These are phyloP conservation scores for Callimorpha dominula DNA, from an alignment of 2,888 invertebrate species.

Conservation along the genomic window DNA sequence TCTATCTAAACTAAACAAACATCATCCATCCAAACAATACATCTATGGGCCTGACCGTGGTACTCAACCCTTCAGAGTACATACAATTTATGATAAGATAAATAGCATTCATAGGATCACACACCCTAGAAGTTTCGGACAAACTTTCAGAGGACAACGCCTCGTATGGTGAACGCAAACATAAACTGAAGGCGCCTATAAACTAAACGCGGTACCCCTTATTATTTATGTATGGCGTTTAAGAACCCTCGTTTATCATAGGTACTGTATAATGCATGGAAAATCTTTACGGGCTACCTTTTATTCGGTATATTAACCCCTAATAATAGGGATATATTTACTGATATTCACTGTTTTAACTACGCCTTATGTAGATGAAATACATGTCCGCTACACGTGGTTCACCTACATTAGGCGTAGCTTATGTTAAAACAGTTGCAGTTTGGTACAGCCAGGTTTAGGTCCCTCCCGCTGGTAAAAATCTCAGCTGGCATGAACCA, in stretches of 20 bases:
- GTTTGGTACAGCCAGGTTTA: too few species aligned
- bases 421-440: too few species aligned
- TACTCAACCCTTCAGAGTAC: background rate
- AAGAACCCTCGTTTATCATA: slow-evolving; percentile 31
- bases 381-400: too few species aligned
- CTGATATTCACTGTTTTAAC: too few species aligned
- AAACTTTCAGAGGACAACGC: slow-evolving; percentile 13
- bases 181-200: slow-evolving; percentile 12
- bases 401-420: too few species aligned
- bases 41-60: background rate
- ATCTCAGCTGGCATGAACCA: too few species aligned
- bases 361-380: too few species aligned
- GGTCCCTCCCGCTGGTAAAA: too few species aligned
- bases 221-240: slow-evolving; percentile 36
- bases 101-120: slow-evolving; percentile 18
- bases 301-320: background rate
- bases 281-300: slow-evolving; percentile 16
- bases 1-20: background rate
- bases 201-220: background rate
- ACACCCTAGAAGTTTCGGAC: slow-evolving; percentile 13
- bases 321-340: too few species aligned
- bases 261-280: slow-evolving; percentile 37
- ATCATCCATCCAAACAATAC: background rate
- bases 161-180: slow-evolving; percentile 11
- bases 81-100: slow-evolving; percentile 9